Evolutionary conservation across 2,888 invertebrate genomes (phyloP), one percentile per base, ranked within the genome.

Genomic region (Leptinotarsa rubiginosa): DNA sequence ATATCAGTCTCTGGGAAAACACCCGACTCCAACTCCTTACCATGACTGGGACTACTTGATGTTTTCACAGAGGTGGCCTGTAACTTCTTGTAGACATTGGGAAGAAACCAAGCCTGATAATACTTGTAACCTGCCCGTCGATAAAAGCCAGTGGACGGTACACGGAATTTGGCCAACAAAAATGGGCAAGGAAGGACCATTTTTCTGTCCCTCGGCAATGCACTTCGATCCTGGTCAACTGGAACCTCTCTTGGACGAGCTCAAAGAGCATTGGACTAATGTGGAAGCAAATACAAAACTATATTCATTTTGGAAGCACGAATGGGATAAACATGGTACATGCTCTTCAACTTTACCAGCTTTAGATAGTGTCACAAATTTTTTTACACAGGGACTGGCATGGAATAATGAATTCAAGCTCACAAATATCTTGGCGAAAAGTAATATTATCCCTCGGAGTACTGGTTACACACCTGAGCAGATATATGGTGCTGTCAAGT

Each of bases 81-180:
- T 90, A 56, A 92, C 93, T 0, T 90, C 92, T 2, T 96, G 96
- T 83, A 90, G 90, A 59, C 89, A 91, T 76, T 95, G 95, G 94
- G 90, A 92, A 81, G 91, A 92, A 79, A 87, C 89, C 68, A 89
- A 90, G 66, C 85, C 89, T 1, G 84, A 88, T 0, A 92, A 94
- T 81, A 88, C 89, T 1, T 96, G 96, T 83, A 85, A 87, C 0
- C 86, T 95, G 80, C 95, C 94, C 2, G 86, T 85, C 1, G 88
- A 90, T 66, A 88, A 87, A 16, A 89, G 91, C 69, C 88, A 91
- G 3, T 96, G 96, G 96, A 92, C 93, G 0, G 91, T 96, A 49
- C 96, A 96, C 83, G 96, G 96, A 1, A 89, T 96, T 54, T 96
- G 96, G 96, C 96, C 96, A 0, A 94, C 0, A 92, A 92, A 84